Conservation (phyloP, 2,888 invertebrate genomes). For the Fissipunctia ypsillon region DNA sequence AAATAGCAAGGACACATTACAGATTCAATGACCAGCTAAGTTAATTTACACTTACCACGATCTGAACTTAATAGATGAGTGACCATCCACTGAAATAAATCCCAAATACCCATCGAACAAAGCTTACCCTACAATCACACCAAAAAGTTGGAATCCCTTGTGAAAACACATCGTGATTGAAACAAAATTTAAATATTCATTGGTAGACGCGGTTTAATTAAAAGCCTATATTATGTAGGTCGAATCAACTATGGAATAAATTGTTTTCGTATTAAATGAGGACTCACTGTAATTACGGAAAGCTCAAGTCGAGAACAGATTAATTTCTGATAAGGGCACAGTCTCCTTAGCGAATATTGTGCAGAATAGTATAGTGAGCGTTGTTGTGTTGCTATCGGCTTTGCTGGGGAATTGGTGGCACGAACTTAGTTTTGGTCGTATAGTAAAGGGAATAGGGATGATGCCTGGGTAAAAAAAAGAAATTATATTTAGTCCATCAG, state of each 20-base stretch:
- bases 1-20: not conserved
- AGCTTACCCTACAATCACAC: slow-evolving; percentile 7
- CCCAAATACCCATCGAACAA: not conserved
- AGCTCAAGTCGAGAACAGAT: slow-evolving; percentile 14
- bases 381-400: not conserved
- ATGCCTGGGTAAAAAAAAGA: too few relatives aligned
- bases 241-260: slow-evolving; percentile 49
- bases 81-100: slow-evolving; percentile 11
- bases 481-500: too few relatives aligned
- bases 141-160: slow-evolving; percentile 45
- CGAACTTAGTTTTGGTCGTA: not conserved
- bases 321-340: slow-evolving; percentile 15
- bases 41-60: not conserved
- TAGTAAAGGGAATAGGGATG: not conserved
- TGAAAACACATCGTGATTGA: slow-evolving; percentile 45
- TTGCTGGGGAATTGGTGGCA: not conserved
- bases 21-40: not conserved
- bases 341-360: slow-evolving; percentile 1
- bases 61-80: not conserved
- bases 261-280: slow-evolving; percentile 52
- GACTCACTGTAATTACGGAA: slow-evolving; percentile 23
- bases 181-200: slow-evolving; percentile 60
- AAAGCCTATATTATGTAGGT: slow-evolving; percentile 47
- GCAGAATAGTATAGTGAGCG: not conserved
- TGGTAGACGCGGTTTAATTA: slow-evolving; percentile 51